Percentiles rank a stretch among this genome's conserved stretches.
phyloP scores from a whole-genome alignment of 2,888 invertebrate species.

The Macrosoma leucophasiata region DNA sequence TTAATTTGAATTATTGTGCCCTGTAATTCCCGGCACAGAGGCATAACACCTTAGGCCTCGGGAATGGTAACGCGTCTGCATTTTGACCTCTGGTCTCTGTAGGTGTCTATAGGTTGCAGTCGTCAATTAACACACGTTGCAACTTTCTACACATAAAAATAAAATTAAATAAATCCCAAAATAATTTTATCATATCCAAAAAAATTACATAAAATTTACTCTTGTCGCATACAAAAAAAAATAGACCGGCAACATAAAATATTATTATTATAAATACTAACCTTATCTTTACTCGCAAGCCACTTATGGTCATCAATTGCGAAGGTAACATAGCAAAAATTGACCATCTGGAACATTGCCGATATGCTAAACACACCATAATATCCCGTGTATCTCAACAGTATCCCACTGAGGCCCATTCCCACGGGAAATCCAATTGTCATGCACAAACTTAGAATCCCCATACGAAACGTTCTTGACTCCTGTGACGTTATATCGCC shows the following conservation, averaged over 20 bases:
- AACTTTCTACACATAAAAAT: not conserved
- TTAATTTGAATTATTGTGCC: no score
- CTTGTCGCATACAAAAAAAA: conserved; percentile 11
- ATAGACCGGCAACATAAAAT: conserved; percentile 5
- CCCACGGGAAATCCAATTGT: conserved; percentile 67
- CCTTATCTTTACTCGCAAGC: conserved; percentile 57
- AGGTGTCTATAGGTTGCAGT: no score
- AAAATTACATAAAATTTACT: no score
- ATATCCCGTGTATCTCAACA: conserved; percentile 59
- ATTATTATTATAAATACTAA: conserved; percentile 35
- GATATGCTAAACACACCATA: conserved; percentile 71
- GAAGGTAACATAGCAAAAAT: conserved; percentile 63
- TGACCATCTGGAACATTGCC: conserved; percentile 51
- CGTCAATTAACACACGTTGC: no score
- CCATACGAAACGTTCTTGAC: conserved; percentile 76
- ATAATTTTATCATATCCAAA: no score
- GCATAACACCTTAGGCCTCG: no score
- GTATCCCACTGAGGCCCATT: conserved; percentile 59
- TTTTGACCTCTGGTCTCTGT: no score
- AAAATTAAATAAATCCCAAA: conserved; percentile 1
- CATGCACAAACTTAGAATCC: conserved; percentile 67
- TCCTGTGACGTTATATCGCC: conserved; percentile 75
- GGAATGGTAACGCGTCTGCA: no score
- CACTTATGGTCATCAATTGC: conserved; percentile 61
- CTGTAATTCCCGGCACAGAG: no score